phyloP scores from a whole-genome alignment of 2,797 vertebrate species.

The Anguilla anguilla region DNA sequence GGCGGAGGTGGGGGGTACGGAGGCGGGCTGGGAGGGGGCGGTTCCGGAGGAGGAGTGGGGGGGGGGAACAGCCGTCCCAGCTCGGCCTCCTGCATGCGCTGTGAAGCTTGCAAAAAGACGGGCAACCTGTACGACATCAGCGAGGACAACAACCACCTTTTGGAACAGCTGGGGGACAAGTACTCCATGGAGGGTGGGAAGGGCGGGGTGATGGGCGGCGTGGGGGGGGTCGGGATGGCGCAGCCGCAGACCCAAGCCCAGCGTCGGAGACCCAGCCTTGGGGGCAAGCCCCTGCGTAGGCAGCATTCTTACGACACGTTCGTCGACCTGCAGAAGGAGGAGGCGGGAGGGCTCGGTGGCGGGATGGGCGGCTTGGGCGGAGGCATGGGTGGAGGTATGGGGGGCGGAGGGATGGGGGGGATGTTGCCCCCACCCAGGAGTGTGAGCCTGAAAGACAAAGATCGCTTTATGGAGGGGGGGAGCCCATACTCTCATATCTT shows the following conservation, averaged over 20 bases:
- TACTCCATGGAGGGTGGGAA: constrained; percentile 39
- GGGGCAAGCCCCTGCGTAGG: constrained; percentile 89
- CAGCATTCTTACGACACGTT: constrained; percentile 99
- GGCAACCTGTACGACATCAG: constrained; percentile 98
- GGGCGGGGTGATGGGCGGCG: constrained; percentile 22
- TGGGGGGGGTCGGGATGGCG: constrained; percentile 51
- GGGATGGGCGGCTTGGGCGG: constrained; percentile 63
- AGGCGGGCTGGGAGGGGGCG: constrained; percentile 42
- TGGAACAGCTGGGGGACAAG: constrained; percentile 72
- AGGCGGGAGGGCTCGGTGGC: constrained; percentile 63
- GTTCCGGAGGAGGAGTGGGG: constrained; percentile 63
- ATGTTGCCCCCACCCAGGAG: constrained; percentile 83
- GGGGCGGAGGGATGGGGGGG: constrained; percentile 60
- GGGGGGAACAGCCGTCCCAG: constrained; percentile 71
- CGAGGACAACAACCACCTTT: constrained; percentile 90
- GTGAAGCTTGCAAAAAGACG: constrained; percentile 93
- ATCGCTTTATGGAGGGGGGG: constrained; percentile 90
- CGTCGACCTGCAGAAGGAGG: constrained; percentile 97
- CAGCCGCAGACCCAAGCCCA: constrained; percentile 73
- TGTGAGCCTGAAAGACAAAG: constrained; percentile 98
- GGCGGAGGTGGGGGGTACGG: constrained; percentile 60
- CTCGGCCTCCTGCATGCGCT: constrained; percentile 86
- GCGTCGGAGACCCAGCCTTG: constrained; percentile 77
- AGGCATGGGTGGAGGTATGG: constrained; percentile 46
- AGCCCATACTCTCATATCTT: constrained; percentile 98